Evolutionary conservation across 2,888 invertebrate species (phyloP), one percentile per base, ranked within the genome.

Genomic region (Vesta saturnalis): DNA sequence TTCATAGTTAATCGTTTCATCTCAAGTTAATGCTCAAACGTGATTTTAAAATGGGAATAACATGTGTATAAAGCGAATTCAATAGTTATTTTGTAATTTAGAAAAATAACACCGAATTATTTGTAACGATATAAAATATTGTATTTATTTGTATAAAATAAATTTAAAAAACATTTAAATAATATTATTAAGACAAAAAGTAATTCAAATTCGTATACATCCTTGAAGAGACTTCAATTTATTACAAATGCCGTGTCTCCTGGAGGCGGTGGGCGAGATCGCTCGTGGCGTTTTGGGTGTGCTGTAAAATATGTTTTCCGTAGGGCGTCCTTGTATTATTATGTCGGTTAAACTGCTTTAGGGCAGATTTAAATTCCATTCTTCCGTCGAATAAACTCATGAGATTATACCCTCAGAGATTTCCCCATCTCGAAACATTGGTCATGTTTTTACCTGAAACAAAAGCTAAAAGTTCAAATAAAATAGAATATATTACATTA

Each of bases 231-330:
- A 74, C 71, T 76, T 74, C 75, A 78, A 77, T 77, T 77, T 78
- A 81, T 80, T 82, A 81, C 78, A 80, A 80, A 81, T 79, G 79
- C 79, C 82, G 82, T 82, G 82, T 80, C 80, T 77, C 79, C 82
- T 77, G 72, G 71, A 75, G 79, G 82, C 80, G 76, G 80, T 80
- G 80, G 80, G 80, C 80, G 81, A 79, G 81, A 78, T 78, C 75
- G 74, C 79, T 74, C 62, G 68, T 72, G 77, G 78, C 77, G 66
- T 72, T 73, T 77, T 81, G 80, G 81, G 80, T 79, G 81, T 75
- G 80, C 78, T 80, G 80, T 82, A 81, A 82, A 82, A 82, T 82
- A 82, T 82, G 80, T 77, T 78, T 76, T 76, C 81, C 80, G 74
- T 70, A 76, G 80, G 79, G 77, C 76, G 78, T 79, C 78, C 78